phyloP scores from a whole-genome alignment of 2,113 vertebrate genomes.

The Coryphaenoides rupestris region DNA sequence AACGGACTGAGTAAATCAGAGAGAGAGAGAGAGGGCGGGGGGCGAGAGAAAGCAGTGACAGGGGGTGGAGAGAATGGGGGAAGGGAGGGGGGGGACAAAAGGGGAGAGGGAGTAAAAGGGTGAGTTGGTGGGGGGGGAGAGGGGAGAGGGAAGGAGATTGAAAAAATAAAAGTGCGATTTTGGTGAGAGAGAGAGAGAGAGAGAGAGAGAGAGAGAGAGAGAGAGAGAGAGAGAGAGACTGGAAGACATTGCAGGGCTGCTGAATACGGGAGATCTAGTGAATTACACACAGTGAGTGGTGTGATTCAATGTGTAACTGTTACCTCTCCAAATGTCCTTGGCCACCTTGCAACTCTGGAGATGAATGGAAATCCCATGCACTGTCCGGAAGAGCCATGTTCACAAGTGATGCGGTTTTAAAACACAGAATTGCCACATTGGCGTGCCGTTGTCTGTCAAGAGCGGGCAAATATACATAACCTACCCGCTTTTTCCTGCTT shows the following conservation, averaged over 20 bases:
- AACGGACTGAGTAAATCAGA: too few species aligned
- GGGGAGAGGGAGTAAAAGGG: too few species aligned
- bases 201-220: neutral
- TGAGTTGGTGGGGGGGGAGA: too few species aligned
- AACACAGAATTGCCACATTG: too few species aligned
- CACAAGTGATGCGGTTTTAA: slow-evolving; percentile 14
- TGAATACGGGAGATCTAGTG: neutral
- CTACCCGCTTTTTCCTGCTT: neutral
- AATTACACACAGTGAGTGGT: neutral
- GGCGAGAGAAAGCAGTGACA: too few species aligned
- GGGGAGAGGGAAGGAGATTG: neutral
- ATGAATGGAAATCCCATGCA: slow-evolving; percentile 43
- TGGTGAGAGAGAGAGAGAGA: neutral
- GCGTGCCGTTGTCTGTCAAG: neutral
- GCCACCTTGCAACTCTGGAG: slow-evolving; percentile 31
- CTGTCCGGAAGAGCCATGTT: slow-evolving; percentile 37
- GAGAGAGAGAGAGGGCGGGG: too few species aligned
- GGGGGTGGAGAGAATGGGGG: too few species aligned
- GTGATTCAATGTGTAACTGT: slow-evolving; percentile 10
- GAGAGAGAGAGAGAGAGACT: neutral
- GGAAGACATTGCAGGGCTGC: neutral
- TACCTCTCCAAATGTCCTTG: slow-evolving; percentile 24
- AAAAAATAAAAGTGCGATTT: neutral
- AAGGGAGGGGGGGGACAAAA: too few species aligned
- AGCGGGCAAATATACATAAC: neutral